Evolutionary conservation across 2,888 invertebrate species (phyloP), one percentile per base, ranked within the genome.

Genomic region (Melanophora roralis): DNA sequence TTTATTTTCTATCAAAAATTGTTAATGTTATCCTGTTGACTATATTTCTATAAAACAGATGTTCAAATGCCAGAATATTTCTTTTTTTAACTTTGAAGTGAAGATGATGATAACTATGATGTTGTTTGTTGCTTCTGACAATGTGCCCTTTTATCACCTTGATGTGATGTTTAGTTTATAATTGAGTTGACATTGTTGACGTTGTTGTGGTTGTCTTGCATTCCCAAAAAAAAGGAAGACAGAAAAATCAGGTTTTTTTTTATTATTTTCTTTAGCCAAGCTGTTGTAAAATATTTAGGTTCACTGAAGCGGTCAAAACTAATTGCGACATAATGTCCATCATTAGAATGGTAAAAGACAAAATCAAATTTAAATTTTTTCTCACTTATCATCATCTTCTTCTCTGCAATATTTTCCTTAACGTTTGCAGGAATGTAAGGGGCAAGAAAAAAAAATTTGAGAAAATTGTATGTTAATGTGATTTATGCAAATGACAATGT

Each of bases 401-500:
- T 57, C 53, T 59, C 14, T 27, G 64, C 51, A 16, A 69, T 62
- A 49, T 72, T 49, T 76, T 47, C 36, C 57, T 60, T 21, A 21
- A 19, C 45, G 59, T 32, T 68, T 9, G 32, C 6, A 32, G 2
- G 23, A 64, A 36, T 64, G 53, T 11, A 55, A 45, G 71, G 49
- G 36, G 60, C n/a, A 36, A 57, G 53, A 11, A 55, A 38, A 75
- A 57, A 43, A 16, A 43, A 49, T 74, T 27, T 34, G 16, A 60
- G 53, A 64, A 62, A 68, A 64, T 62, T 72, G 34, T 68, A 76
- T 79, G 79, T 76, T 76, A 81, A 81, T 81, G 79, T 76, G 78
- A 75, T 78, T 82, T 82, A 82, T 82, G 82, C 82, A 80, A 82
- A 82, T 72, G 80, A 80, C 80, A 76, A 64, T 72, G 78, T 78